These are phyloP conservation scores for Distichodus sexfasciatus DNA, from an alignment of 2,797 vertebrate species.

Conservation along the genomic window DNA sequence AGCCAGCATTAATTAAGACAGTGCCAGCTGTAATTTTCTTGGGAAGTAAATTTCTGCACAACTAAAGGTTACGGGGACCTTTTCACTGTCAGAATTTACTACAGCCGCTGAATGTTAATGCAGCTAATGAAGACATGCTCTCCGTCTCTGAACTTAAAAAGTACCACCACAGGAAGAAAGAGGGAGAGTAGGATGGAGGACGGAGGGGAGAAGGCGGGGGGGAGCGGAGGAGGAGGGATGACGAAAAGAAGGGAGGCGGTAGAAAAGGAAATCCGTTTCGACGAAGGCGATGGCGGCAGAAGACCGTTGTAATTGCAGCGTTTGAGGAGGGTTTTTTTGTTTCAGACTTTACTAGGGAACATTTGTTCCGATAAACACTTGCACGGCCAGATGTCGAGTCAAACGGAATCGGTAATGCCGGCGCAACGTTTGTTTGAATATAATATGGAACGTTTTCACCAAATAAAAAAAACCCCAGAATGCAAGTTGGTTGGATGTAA, in stretches of 20 bases:
- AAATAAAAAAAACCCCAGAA: neutral
- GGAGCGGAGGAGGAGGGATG: conserved; percentile 53
- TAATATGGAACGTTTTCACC: conserved; percentile 6
- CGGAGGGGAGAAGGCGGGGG: conserved; percentile 40
- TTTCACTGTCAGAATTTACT: conserved; percentile 99
- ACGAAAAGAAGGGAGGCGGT: neutral
- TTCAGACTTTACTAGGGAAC: conserved; percentile 76
- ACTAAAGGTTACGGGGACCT: conserved; percentile 99
- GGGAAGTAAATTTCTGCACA: conserved; percentile 99
- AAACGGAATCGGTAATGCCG: conserved; percentile 20
- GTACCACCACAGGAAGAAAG: conserved; percentile 81
- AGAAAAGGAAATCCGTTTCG: conserved; percentile 72
- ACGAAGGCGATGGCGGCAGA: conserved; percentile 78
- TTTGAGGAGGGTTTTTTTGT: conserved; percentile 71
- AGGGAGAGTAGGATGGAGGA: conserved; percentile 55
- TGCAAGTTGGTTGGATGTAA: neutral
- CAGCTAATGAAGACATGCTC: conserved; percentile 99
- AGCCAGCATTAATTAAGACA: conserved; percentile 99
- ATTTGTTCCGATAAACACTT: conserved; percentile 65
- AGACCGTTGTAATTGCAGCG: conserved; percentile 76
- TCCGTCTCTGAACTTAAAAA: conserved; percentile 99
- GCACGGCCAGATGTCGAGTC: conserved; percentile 11
- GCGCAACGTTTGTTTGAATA: conserved; percentile 24
- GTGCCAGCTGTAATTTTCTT: conserved; percentile 99
- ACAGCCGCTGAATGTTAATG: conserved; percentile 99